Conservation (phyloP, 1,140 invertebrate genomes). For the Mylabris phalerata region DNA sequence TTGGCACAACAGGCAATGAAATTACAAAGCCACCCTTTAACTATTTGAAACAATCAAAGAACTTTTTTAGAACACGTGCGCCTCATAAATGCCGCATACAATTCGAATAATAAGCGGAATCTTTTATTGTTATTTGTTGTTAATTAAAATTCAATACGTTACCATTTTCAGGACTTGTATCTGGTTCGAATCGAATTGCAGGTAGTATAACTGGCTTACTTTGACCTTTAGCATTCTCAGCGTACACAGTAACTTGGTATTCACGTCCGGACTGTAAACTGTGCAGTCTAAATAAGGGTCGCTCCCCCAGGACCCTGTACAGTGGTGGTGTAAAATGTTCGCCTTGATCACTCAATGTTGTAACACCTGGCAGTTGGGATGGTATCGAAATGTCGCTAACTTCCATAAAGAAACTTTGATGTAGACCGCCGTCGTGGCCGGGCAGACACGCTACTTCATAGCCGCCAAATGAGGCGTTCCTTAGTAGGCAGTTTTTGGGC, state of each 20-base stretch:
- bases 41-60: too few species aligned
- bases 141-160: too few species aligned
- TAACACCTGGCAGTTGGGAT: slow-evolving; percentile 42
- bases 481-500: slow-evolving; percentile 59
- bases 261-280: slow-evolving; percentile 57
- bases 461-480: slow-evolving; percentile 52
- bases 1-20: too few species aligned
- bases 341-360: slow-evolving; percentile 55
- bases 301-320: slow-evolving; percentile 52
- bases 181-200: slow-evolving; percentile 48
- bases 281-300: slow-evolving; percentile 58
- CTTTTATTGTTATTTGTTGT: too few species aligned
- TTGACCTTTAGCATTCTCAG: slow-evolving; percentile 62
- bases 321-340: slow-evolving; percentile 44
- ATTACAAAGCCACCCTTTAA: too few species aligned
- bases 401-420: slow-evolving; percentile 76
- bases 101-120: too few species aligned
- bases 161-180: slow-evolving; percentile 28
- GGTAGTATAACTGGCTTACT: slow-evolving; percentile 57
- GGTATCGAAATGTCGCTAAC: slow-evolving; percentile 60
- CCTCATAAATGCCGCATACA: too few species aligned
- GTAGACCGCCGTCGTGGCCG: slow-evolving; percentile 72
- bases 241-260: slow-evolving; percentile 61
- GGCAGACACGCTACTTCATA: slow-evolving; percentile 69
- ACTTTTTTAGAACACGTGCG: too few species aligned